These are phyloP conservation scores for Dyspetes luteomarginatus DNA, from an alignment of 2,888 invertebrate species.

Conservation along the genomic window DNA sequence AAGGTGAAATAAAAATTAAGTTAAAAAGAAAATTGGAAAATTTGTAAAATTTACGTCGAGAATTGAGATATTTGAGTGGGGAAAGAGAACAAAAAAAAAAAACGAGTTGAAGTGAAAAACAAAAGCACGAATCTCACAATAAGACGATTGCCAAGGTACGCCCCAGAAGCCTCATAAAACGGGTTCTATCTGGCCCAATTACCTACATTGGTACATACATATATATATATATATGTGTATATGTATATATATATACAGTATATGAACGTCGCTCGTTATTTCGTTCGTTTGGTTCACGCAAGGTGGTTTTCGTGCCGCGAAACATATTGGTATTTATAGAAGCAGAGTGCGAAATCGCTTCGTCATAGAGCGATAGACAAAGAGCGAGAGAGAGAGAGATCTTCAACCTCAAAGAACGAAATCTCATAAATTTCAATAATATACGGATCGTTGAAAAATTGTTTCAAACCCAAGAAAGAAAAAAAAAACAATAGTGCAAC, in stretches of 20 bases:
- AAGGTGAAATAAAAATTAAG: background rate
- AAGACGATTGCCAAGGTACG: slow-evolving; percentile 55
- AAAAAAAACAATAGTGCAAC: background rate
- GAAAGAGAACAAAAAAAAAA: background rate
- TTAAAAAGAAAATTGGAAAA: background rate
- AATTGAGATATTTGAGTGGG: no score
- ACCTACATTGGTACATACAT: slow-evolving; percentile 55
- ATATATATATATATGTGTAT: no score
- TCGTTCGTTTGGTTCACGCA: slow-evolving; percentile 48
- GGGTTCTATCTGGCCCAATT: slow-evolving; percentile 58
- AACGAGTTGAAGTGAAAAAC: slow-evolving; percentile 7
- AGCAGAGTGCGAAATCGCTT: slow-evolving; percentile 58
- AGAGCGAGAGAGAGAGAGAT: slow-evolving; percentile 14
- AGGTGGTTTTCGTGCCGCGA: slow-evolving; percentile 65
- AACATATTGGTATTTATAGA: slow-evolving; percentile 59
- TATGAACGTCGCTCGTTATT: slow-evolving; percentile 2
- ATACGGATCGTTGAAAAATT: background rate
- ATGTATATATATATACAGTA: no score
- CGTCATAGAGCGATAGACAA: slow-evolving; percentile 37
- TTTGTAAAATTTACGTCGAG: no score
- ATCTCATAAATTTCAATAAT: background rate
- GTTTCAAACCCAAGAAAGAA: background rate
- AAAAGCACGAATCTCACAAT: no score
- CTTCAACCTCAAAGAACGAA: background rate
- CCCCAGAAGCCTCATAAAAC: slow-evolving; percentile 31